Base-by-base conservation (phyloP, 2,888 invertebrate species). In the Artemia sinica region DNA sequence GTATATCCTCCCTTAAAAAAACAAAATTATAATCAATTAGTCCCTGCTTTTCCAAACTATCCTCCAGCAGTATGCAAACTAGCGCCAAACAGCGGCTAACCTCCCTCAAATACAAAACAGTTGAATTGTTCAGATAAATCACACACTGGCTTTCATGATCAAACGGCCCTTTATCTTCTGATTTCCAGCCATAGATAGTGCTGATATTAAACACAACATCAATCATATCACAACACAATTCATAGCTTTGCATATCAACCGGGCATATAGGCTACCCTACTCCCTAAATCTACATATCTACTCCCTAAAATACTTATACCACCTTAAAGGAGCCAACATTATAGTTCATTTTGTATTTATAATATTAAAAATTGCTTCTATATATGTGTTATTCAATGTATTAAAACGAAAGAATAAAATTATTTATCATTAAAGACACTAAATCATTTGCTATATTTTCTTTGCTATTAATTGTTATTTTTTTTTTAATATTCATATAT, bases 191-290 rank as follows among this genome's bases (percentile, higher is more conserved):
- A 81, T 98, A 98, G 79, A 98, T 98, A 81, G 92, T 92, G 10
- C 97, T 96, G 71, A 99, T 87, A 81, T 99, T 98, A 74, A 97
- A 92, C 69, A 97, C 95, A 68, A 98, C 95, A 82, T 99, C 98
- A 75, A 99, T 98, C 97, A 98, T 98, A 82, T 99, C 98, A 82
- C 98, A 99, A 81, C 98, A 99, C 63, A 99, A 81, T 80, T 98
- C 98, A 77, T 99, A 99, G 76, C 92, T 92, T 80, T 97, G 96
- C 97, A 98, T 97, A 78, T 99, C 98, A 8, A 98, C 97, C 2
- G 97, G 97, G 18, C 18, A 18, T 18, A 18, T 18, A 18, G 18
- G 18, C 18, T 18, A 18, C 18, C 18, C 18, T 18, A 18, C 18
- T 18, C 18, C 18, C 18, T 18, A 18, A 18, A 18, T 18, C 18